Evolutionary conservation across 2,113 vertebrate genomes (phyloP), one percentile per base, ranked within the genome.

Genomic region (Ancistrus triradiatus): DNA sequence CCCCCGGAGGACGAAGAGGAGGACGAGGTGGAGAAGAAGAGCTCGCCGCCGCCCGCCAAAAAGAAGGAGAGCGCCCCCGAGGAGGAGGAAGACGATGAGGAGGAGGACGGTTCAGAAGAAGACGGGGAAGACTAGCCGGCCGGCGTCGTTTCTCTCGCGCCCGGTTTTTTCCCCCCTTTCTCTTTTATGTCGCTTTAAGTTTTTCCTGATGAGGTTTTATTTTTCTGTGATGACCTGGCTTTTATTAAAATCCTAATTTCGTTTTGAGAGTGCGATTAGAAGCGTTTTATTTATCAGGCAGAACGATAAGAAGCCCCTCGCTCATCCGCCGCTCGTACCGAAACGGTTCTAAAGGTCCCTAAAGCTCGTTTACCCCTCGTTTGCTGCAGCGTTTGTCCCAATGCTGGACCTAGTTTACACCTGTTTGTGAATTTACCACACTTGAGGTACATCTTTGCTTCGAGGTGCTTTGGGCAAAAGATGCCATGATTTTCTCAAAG

Each of bases 101-200:
- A 89, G 62, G 93, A 98, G 68, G 94, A 97, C 50, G 94, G 90
- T 63, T 97, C 96, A 69, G 95, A 98, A 87, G 95, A 98, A 75
- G 96, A 98, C 81, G 94, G 95, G 85, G 95, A 97, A 87, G 95
- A 98, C 89, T 98, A 97, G 89, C 81, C 73, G 70, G 78, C 38
- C n/a, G 7, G 4, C 31, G 22, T 44, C 50, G 44, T 59, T 67
- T 37, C 59, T 67, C 33, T 70, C 67, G 72, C 75, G 73, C 69
- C 70, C 75, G 70, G 50, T 79, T 51, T 77, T 68, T 27, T 77
- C 84, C 78, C 66, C 47, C 67, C 69, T 70, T 40, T 56, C 31
- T 56, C 8, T 49, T 56, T 15, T 47, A 17, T 56, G 13, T 44
- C 40, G n/a, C 53, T 66, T 51, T 65, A 52, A 40, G 42, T 59